Base-by-base conservation (phyloP, 2,113 vertebrate genomes). In the Heterotilapia buettikoferi region DNA sequence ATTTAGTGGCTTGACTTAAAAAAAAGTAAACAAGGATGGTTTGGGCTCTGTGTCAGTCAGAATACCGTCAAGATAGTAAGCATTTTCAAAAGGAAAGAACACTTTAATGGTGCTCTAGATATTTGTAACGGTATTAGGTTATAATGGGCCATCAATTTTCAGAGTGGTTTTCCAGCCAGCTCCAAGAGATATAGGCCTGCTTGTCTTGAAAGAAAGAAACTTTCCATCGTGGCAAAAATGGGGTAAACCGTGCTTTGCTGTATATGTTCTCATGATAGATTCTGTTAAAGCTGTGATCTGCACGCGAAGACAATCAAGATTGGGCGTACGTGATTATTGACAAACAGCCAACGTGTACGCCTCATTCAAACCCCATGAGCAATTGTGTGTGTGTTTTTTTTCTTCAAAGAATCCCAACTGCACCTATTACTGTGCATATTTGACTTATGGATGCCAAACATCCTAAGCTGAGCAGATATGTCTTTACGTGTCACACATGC, bases 401-500 rank as follows among this genome's bases (percentile, higher is more conserved):
- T 47, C 43, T 82, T 50, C 4, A 66, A 38, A 86, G 33, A 87
- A 79, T 79, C 79, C 3, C 73, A 12, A 52, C 31, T 76, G 83
- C 21, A 90, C 82, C 83, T 85, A 80, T 87, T 86, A 63, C 84
- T 89, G 86, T n/a, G 24, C 80, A 63, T 87, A 92, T 91, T 85
- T 89, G 80, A 95, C 92, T 92, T 92, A 93, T 92, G 82, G 90
- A 93, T 95, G 93, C 93, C 88, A 93, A 94, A 88, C 92, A 92
- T 93, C 80, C 88, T 87, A 85, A 88, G 84, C 80, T 83, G 82
- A 90, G 80, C 90, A 87, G 79, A 91, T 93, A 88, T 95, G 91
- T 94, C 93, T 95, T 90, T 92, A 92, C 86, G 79, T 95, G 93
- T 95, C 94, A 95, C 92, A 93, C 92, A 78, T 94, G 87, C 93